A percentile compares a stretch with the other conserved stretches of the same genome.
Conservation (phyloP, 2,888 invertebrate genomes). For the Toxonevra muliebris region DNA sequence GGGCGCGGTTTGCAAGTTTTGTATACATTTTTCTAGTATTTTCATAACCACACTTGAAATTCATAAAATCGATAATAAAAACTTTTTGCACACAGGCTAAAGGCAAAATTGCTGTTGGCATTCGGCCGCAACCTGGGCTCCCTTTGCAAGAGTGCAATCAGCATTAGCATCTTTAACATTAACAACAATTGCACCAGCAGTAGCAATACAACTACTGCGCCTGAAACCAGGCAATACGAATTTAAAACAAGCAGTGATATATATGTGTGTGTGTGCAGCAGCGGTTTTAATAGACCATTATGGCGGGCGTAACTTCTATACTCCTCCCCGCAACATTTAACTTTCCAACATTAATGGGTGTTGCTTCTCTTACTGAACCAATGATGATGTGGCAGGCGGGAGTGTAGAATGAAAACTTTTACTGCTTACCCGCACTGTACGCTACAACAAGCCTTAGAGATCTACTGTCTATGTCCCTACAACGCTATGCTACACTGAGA, state of each 20-base stretch:
- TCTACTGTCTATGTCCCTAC: background rate
- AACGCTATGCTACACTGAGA: too few relatives aligned
- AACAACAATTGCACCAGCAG: too few relatives aligned
- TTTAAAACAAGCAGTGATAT: background rate
- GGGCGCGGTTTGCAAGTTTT: constrained; percentile 2
- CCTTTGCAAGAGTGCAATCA: too few relatives aligned
- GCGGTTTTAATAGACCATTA: too few relatives aligned
- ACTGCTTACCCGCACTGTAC: background rate
- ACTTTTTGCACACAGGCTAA: constrained; percentile 14
- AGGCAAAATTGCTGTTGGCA: constrained; percentile 41
- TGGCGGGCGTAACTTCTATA: too few relatives aligned
- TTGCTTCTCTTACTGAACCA: too few relatives aligned
- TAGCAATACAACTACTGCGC: too few relatives aligned
- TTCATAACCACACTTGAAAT: constrained; percentile 2
- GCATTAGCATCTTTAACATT: too few relatives aligned
- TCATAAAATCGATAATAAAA: constrained; percentile 19
- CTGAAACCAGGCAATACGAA: too few relatives aligned
- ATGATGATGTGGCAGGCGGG: background rate
- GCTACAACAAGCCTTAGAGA: background rate
- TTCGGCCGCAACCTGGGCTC: constrained; percentile 40
- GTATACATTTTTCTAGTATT: constrained; percentile 6
- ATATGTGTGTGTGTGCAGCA: background rate
- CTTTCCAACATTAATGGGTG: background rate
- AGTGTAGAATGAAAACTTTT: background rate
- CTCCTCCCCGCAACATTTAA: background rate